These are phyloP conservation scores for Lagopus leucura DNA, from an alignment of 2,113 vertebrate species.

Conservation along the genomic window DNA sequence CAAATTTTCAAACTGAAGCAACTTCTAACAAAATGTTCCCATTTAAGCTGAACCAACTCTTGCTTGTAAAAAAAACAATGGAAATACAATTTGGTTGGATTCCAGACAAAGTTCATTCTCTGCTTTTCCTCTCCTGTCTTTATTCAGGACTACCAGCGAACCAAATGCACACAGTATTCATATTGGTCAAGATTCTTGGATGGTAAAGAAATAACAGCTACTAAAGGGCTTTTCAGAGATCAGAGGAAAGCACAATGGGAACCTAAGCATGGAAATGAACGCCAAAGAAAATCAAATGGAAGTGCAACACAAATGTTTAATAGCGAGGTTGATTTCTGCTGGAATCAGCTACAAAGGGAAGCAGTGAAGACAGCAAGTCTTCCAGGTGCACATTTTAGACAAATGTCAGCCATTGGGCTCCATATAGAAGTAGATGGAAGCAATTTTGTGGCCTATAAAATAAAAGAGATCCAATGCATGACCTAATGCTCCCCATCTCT, in stretches of 20 bases:
- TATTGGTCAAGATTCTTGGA: neutral
- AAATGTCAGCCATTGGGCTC: neutral
- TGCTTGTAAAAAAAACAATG: neutral
- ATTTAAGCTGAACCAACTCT: neutral
- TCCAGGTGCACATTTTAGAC: slow-evolving; percentile 1
- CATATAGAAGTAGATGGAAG: slow-evolving; percentile 6
- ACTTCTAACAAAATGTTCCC: neutral
- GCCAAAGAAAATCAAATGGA: slow-evolving; percentile 55
- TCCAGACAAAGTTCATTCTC: neutral
- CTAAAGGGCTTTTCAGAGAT: slow-evolving; percentile 12
- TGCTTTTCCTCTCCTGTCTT: neutral
- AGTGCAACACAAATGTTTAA: slow-evolving; percentile 32
- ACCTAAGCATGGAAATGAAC: slow-evolving; percentile 16
- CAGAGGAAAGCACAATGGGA: slow-evolving; percentile 38
- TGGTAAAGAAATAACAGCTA: slow-evolving; percentile 37
- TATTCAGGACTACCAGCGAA: slow-evolving; percentile 23
- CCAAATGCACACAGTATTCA: neutral
- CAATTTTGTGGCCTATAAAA: neutral
- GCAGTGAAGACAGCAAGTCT: neutral
- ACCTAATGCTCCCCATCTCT: slow-evolving; percentile 17
- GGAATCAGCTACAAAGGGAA: slow-evolving; percentile 23
- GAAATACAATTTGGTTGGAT: neutral
- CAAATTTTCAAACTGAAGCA: neutral
- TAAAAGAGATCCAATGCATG: neutral
- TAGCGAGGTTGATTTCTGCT: slow-evolving; percentile 45